phyloP scores from a whole-genome alignment of 2,113 vertebrate species.

The Eulemur rufifrons region DNA sequence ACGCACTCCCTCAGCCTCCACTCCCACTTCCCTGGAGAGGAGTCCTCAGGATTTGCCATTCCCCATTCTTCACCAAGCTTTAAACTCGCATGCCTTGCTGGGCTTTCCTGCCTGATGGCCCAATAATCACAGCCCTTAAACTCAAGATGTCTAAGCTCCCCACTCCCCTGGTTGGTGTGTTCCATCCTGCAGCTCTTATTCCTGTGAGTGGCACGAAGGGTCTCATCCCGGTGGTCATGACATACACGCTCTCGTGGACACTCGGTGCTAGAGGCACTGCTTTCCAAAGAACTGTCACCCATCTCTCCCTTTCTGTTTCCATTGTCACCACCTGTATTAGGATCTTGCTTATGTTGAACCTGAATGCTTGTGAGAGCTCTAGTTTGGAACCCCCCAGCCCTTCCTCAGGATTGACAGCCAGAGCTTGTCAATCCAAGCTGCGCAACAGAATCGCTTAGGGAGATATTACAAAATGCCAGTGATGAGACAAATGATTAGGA shows the following conservation, averaged over 20 bases:
- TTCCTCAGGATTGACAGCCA: not conserved
- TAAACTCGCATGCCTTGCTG: not conserved
- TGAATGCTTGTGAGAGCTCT: not conserved
- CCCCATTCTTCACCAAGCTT: not conserved
- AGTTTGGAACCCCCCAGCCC: not conserved
- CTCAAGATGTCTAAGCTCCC: not conserved
- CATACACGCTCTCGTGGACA: accelerated
- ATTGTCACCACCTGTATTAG: not conserved
- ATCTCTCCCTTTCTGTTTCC: not conserved
- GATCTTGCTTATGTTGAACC: not conserved
- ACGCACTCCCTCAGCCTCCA: not conserved
- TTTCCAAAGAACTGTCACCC: not conserved
- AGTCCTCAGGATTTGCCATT: not conserved
- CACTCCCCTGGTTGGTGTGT: not conserved
- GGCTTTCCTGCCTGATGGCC: not conserved
- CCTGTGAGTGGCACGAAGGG: not conserved
- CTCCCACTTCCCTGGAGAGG: not conserved
- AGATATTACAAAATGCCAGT: not conserved
- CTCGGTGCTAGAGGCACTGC: too few species aligned
- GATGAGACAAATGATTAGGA: not conserved
- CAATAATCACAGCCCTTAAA: not conserved
- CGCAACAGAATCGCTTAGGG: not conserved
- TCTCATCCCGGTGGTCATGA: not conserved
- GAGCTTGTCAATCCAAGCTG: not conserved
- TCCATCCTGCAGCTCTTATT: not conserved